Conservation (phyloP, 2,113 vertebrate genomes). For the Lamprotornis superbus region DNA sequence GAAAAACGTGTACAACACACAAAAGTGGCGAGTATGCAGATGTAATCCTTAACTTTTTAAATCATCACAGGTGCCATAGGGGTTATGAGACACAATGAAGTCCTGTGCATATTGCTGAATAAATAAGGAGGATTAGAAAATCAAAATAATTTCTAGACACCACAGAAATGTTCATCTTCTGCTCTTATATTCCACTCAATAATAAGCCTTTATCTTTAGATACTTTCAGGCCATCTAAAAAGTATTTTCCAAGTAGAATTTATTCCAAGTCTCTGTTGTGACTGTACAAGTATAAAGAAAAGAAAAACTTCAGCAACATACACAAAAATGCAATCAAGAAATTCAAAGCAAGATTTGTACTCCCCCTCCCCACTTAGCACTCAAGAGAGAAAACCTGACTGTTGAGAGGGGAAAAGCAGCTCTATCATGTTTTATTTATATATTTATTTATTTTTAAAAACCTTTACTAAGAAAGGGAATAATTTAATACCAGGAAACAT, state of each 20-base stretch:
- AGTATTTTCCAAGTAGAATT: slow-evolving; percentile 3
- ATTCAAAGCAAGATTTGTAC: slow-evolving; percentile 47
- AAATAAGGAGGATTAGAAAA: not conserved
- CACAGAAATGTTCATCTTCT: not conserved
- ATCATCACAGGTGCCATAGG: not conserved
- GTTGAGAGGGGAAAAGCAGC: slow-evolving; percentile 54
- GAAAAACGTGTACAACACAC: not conserved
- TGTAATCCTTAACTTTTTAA: not conserved
- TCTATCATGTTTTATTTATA: slow-evolving; percentile 66
- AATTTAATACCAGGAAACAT: slow-evolving; percentile 46
- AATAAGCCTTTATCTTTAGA: not conserved
- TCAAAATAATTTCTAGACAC: not conserved
- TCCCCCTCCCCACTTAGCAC: slow-evolving; percentile 10
- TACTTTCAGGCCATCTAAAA: not conserved
- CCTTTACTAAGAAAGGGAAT: slow-evolving; percentile 62
- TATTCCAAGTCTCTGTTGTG: not conserved
- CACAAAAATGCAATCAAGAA: slow-evolving; percentile 10
- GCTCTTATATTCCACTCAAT: not conserved
- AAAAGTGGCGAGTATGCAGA: not conserved
- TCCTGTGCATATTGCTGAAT: not conserved
- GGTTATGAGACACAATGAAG: not conserved
- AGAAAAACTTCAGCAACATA: not conserved
- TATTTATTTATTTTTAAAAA: slow-evolving; percentile 70
- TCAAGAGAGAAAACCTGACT: slow-evolving; percentile 53
- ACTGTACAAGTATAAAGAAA: not conserved